Conservation (phyloP, 2,113 vertebrate species). For the Deroptyus accipitrinus region DNA sequence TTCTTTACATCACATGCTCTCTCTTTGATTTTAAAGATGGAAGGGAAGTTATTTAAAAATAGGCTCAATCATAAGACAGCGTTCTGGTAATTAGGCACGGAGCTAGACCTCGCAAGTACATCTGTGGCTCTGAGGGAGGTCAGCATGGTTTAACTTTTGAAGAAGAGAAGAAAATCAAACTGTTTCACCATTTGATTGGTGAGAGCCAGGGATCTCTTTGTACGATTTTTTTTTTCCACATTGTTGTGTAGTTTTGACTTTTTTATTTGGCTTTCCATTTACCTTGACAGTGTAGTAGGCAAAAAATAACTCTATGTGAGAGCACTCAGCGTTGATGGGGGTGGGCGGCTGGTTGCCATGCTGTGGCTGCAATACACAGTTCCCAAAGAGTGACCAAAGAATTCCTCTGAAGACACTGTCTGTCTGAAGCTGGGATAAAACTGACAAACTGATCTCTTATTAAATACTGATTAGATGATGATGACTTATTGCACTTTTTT, state of each 20-base stretch:
- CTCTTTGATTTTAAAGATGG: constrained; percentile 60
- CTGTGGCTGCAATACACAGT: neutral
- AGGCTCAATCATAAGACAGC: neutral
- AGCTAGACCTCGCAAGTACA: constrained; percentile 15
- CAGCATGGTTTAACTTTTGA: constrained; percentile 27
- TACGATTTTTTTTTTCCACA: neutral
- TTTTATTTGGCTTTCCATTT: neutral
- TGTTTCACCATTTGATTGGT: neutral
- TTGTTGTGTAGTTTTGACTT: neutral
- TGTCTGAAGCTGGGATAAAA: neutral
- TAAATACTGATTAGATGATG: neutral
- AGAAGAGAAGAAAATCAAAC: constrained; percentile 1
- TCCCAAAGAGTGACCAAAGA: neutral
- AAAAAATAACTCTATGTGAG: neutral
- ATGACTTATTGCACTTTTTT: neutral
- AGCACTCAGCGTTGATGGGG: rapidly evolving
- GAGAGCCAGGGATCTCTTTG: neutral
- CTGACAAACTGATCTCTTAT: neutral
- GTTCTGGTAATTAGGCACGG: constrained; percentile 25
- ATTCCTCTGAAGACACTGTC: neutral
- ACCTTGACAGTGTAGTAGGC: rapidly evolving
- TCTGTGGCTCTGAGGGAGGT: constrained; percentile 52
- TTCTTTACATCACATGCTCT: constrained; percentile 7
- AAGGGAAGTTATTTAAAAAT: constrained; percentile 63
- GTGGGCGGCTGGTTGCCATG: no score